Evolutionary conservation across 2,797 vertebrate genomes (phyloP), one percentile per base, ranked within the genome.

Genomic region (Poecile montanus): DNA sequence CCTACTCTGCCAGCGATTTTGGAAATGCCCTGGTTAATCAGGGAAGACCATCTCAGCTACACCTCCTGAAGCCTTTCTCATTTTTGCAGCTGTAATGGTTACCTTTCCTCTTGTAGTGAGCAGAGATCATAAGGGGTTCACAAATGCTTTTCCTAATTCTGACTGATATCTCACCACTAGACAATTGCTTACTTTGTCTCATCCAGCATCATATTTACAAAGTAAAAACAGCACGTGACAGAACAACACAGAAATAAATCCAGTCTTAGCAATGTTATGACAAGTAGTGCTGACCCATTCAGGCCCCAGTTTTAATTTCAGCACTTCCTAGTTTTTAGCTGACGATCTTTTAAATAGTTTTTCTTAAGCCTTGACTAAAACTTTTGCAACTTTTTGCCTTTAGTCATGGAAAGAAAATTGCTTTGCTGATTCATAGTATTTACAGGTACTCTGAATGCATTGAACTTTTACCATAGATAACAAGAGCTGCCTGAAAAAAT

Each of bases 1-100:
- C 36, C 0, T 19, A 5, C 58, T 67, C 54, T 2, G 2, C 16
- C 0, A 0, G 54, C 65, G 89, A 0, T 22, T 77, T 62, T 81
- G 54, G 73, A 88, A 77, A 45, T 62, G 36, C 29, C 40, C 60
- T 19, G 36, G 19, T 53, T 51, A 26, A 29, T 14, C 29, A 57
- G 62, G 57, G 74, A 68, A 38, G 14, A 56, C 20, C 1, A 1
- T 71, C 56, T 70, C 53, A 65, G 50, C 50, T 65, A 19, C 5
- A 17, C 19, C 15, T 72, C 36, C 62, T 47, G 29, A 78, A 53
- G 22, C 8, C 18, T 65, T 74, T 36, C 16, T 40, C 23, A 6
- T 53, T 30, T 70, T 62, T 74, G 45, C 45, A 83, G n/a, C 16
- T 89, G 36, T 30, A 77, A 34, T 32, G 10, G 29, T 75, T 48